Percentiles rank a stretch among this genome's conserved stretches.
Conservation (phyloP, 1,140 invertebrate species). For the Phortica variegata region DNA sequence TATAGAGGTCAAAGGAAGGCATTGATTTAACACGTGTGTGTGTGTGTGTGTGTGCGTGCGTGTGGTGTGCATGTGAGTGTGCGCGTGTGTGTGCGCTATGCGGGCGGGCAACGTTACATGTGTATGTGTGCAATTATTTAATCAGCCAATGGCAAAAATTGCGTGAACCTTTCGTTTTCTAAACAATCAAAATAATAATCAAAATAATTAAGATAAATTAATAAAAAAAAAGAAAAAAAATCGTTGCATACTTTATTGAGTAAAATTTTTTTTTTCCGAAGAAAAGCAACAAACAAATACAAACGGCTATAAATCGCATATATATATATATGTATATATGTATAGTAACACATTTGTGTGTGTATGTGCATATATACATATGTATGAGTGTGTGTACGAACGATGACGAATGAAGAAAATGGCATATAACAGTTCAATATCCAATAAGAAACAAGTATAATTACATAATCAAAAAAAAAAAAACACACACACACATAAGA, state of each 20-base stretch:
- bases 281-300: conserved; percentile 1
- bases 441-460: conserved; percentile 51
- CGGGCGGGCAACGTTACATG: conserved; percentile 14
- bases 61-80: conserved; percentile 6
- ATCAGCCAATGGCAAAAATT: conserved; percentile 21
- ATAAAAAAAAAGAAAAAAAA: conserved; percentile 16
- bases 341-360: conserved; percentile 37
- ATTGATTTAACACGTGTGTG: conserved; percentile 45
- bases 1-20: conserved; percentile 53
- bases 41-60: background rate
- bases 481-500: conserved; percentile 11
- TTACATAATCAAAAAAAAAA: conserved; percentile 56
- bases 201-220: too few species aligned
- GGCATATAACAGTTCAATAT: conserved; percentile 46
- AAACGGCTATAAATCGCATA: conserved; percentile 22
- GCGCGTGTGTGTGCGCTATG: conserved; percentile 9
- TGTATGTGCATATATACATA: conserved; percentile 38
- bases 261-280: too few species aligned
- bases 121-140: conserved; percentile 12
- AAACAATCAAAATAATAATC: conserved; percentile 11
- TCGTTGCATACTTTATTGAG: conserved; percentile 5
- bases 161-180: conserved; percentile 30
- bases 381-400: conserved; percentile 8
- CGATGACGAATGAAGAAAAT: conserved; percentile 14
- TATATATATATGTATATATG: conserved; percentile 26